Evolutionary conservation across 2,113 vertebrate genomes (phyloP).

Genomic region (Bothrops jararaca): DNA sequence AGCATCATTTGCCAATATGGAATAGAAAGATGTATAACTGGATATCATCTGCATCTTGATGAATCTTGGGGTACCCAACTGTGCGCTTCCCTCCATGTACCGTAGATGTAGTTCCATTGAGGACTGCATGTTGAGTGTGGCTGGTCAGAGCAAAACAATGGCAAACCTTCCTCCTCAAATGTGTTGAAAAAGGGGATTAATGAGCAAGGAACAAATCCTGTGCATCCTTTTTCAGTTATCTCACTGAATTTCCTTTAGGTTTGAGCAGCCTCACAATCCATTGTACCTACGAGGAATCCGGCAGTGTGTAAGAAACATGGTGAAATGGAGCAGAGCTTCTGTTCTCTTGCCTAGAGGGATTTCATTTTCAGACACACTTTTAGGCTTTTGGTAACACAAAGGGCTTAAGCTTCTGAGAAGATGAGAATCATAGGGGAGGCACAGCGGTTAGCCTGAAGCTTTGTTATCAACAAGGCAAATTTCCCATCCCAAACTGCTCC

Average conservation of each 20-base stretch:
- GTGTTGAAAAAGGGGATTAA: background rate
- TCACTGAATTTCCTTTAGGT: background rate
- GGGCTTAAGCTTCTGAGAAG: background rate
- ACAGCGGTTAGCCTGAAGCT: background rate
- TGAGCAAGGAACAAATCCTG: background rate
- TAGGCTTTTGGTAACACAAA: background rate
- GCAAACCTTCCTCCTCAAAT: background rate
- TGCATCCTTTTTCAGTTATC: background rate
- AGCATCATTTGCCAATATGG: too few species aligned
- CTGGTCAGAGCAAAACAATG: background rate
- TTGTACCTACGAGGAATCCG: background rate
- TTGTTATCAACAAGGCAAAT: background rate
- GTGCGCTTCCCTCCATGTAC: too few species aligned
- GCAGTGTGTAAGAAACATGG: background rate
- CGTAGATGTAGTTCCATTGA: too few species aligned
- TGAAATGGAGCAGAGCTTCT: background rate
- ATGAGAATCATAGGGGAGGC: background rate
- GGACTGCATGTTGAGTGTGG: too few species aligned
- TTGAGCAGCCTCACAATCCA: background rate
- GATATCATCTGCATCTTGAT: too few species aligned
- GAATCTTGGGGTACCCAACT: too few species aligned
- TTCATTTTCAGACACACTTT: background rate
- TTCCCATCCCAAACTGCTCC: background rate
- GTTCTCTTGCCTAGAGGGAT: slow-evolving; percentile 31
- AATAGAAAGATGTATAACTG: too few species aligned